phyloP scores from a whole-genome alignment of 2,888 invertebrate genomes.

The Thalpophila matura region DNA sequence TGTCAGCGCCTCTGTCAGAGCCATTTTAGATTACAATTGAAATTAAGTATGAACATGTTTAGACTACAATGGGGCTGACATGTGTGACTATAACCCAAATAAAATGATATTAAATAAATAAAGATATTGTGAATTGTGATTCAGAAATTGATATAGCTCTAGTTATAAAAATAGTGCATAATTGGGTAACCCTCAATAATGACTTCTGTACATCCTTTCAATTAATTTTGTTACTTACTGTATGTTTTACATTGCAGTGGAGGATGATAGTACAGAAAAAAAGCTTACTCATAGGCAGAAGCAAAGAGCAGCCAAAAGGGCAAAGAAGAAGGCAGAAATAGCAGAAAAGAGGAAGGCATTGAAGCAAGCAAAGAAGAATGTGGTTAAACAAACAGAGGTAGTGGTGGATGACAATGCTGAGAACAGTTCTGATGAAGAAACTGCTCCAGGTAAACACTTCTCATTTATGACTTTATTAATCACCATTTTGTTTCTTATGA shows the following conservation, averaged over 20 bases:
- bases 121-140: no score
- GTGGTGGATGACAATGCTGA: conserved; percentile 69
- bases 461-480: no score
- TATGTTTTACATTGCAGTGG: conserved; percentile 74
- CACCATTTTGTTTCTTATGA: no score
- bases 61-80: no score
- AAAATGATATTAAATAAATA: no score
- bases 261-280: conserved; percentile 89
- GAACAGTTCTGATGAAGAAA: conserved; percentile 74
- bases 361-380: conserved; percentile 85
- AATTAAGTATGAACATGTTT: no score
- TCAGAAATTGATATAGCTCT: no score
- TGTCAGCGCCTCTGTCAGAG: no score
- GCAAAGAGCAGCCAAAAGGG: conserved; percentile 92
- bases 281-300: conserved; percentile 93
- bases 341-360: conserved; percentile 83
- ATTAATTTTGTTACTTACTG: neutral
- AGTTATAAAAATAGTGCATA: no score
- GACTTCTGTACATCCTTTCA: neutral
- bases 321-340: conserved; percentile 88
- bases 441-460: conserved; percentile 72
- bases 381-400: conserved; percentile 75
- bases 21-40: no score
- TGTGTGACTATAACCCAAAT: no score
- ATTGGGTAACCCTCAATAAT: no score